These are phyloP conservation scores for Smithornis capensis DNA, from an alignment of 2,113 vertebrate species.

Conservation along the genomic window DNA sequence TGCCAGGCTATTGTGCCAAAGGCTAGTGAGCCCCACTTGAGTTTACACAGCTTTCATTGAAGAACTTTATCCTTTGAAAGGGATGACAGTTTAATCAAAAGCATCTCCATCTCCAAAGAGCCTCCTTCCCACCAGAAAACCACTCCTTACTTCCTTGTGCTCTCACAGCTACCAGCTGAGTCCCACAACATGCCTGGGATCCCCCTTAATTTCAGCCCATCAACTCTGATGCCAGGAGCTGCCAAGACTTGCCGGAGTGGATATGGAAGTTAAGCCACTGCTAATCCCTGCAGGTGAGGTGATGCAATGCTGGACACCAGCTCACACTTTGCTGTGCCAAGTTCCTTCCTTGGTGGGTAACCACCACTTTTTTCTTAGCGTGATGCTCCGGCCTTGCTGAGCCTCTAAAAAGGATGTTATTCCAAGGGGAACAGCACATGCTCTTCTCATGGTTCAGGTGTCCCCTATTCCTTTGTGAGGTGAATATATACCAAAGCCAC, in stretches of 20 bases:
- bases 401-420: neutral
- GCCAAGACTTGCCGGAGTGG: neutral
- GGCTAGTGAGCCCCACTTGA: neutral
- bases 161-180: neutral
- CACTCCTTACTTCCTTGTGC: neutral
- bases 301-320: neutral
- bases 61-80: neutral
- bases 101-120: neutral
- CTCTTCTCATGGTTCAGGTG: neutral
- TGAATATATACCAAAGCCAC: neutral
- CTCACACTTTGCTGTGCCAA: neutral
- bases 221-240: rapidly evolving
- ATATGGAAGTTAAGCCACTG: neutral
- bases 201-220: neutral
- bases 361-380: neutral
- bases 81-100: neutral
- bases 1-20: neutral
- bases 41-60: neutral
- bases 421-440: neutral
- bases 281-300: neutral
- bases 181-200: neutral
- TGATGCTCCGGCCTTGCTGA: neutral
- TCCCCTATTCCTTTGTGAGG: neutral
- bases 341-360: neutral
- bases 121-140: neutral